Conservation (phyloP, 2,797 vertebrate species). For the Pantherophis alleghaniensis region DNA sequence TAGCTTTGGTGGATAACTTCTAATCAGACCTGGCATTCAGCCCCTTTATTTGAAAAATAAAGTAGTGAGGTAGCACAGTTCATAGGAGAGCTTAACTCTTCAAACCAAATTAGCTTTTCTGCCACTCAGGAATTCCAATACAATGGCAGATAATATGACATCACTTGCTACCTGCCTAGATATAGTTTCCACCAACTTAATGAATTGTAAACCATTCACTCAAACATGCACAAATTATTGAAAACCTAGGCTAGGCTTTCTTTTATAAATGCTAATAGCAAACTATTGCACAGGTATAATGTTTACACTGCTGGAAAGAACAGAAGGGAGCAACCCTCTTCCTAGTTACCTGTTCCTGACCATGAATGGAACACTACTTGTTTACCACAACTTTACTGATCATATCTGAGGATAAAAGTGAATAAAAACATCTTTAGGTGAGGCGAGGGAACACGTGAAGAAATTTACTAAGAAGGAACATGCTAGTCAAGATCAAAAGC, state of each 20-base stretch:
- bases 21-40: background rate
- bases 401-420: background rate
- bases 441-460: background rate
- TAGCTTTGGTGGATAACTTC: background rate
- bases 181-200: background rate
- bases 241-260: background rate
- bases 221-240: background rate
- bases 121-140: background rate
- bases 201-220: background rate
- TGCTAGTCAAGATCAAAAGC: background rate
- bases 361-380: background rate
- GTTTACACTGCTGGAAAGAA: background rate
- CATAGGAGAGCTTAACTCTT: background rate
- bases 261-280: background rate
- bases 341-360: background rate
- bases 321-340: background rate
- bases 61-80: background rate
- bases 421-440: background rate
- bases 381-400: background rate
- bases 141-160: background rate
- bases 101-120: background rate
- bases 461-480: background rate
- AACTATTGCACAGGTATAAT: background rate
- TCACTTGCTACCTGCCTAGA: background rate
- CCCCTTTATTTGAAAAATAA: background rate